These are phyloP conservation scores for Pseudococcus viburni DNA, from an alignment of 2,888 invertebrate species.

Conservation along the genomic window DNA sequence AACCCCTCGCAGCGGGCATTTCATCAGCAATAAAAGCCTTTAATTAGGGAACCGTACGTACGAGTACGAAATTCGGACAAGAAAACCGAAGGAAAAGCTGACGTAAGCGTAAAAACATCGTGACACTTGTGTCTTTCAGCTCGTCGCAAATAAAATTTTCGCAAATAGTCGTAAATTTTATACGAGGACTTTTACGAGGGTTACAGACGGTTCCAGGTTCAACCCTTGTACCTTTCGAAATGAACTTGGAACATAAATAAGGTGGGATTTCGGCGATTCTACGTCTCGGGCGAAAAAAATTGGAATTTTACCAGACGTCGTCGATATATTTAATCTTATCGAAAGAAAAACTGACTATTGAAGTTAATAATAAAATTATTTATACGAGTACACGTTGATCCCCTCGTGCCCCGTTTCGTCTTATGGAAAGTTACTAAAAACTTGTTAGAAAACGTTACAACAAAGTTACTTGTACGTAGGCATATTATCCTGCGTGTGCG, in stretches of 20 bases:
- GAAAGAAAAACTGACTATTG: not conserved
- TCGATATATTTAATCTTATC: not conserved
- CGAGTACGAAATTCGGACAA: not conserved
- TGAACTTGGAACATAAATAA: not conserved
- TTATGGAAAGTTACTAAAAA: conserved; percentile 25
- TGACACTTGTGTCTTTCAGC: conserved; percentile 21
- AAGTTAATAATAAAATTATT: not conserved
- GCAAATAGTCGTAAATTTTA: conserved; percentile 31
- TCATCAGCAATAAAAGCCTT: conserved; percentile 12
- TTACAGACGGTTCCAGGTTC: not conserved
- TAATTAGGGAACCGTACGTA: not conserved
- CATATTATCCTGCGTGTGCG: not conserved
- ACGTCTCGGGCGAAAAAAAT: not conserved
- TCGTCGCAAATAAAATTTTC: not conserved
- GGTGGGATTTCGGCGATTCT: not conserved
- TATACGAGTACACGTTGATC: not conserved
- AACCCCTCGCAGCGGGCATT: conserved; percentile 4
- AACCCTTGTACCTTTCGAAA: not conserved
- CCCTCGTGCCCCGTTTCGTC: not conserved
- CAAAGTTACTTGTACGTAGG: not conserved
- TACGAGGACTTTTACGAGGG: conserved; percentile 17
- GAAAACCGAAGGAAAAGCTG: not conserved
- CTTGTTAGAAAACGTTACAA: conserved; percentile 10
- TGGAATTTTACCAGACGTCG: conserved; percentile 17
- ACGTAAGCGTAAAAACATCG: conserved; percentile 2